phyloP scores from a whole-genome alignment of 1,140 invertebrate genomes.

The Procambarus virginalis region DNA sequence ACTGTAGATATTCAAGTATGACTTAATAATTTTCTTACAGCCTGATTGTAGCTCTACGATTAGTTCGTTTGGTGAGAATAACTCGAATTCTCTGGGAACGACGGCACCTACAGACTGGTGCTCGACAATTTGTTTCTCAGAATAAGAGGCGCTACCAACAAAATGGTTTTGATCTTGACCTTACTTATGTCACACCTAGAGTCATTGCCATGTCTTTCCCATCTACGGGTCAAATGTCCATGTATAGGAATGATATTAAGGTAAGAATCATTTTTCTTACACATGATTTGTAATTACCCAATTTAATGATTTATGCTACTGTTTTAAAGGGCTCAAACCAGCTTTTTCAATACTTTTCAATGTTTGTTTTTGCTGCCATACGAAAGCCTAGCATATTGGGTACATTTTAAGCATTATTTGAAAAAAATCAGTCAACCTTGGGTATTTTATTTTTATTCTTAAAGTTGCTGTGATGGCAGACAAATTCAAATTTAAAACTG shows the following conservation, averaged over 20 bases:
- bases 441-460: no score
- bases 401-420: no score
- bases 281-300: no score
- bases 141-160: constrained; percentile 78
- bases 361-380: no score
- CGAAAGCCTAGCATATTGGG: no score
- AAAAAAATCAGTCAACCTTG: no score
- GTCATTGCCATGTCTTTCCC: constrained; percentile 82
- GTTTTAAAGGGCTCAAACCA: no score
- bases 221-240: constrained; percentile 77
- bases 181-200: constrained; percentile 78
- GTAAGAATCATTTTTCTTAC: constrained; percentile 71
- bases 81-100: constrained; percentile 75
- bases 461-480: no score
- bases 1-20: no score
- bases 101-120: constrained; percentile 75
- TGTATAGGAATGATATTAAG: constrained; percentile 79
- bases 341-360: no score
- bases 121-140: constrained; percentile 77
- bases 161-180: constrained; percentile 79
- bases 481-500: no score
- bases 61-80: constrained; percentile 76
- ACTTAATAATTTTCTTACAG: constrained; percentile 16
- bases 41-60: constrained; percentile 75
- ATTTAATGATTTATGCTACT: no score